phyloP scores from a whole-genome alignment of 2,113 vertebrate genomes.

The Saguinus midas region DNA sequence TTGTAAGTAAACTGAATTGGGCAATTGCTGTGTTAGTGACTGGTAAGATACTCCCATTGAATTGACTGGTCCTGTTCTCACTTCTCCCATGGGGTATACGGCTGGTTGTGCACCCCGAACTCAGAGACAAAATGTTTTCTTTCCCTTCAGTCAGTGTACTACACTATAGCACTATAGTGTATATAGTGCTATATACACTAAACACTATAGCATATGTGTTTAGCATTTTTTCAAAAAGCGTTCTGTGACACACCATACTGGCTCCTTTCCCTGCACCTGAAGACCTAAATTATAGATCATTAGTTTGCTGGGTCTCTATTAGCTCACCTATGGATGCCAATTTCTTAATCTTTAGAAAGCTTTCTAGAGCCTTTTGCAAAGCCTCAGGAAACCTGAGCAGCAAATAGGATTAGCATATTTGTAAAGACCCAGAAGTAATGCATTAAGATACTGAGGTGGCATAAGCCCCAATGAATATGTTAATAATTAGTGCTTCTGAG shows the following conservation, averaged over 20 bases:
- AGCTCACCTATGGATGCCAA: not conserved
- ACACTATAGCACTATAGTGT: not conserved
- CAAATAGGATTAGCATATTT: not conserved
- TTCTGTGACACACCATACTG: not conserved
- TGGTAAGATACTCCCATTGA: not conserved
- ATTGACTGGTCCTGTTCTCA: not conserved
- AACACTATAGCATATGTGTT: not conserved
- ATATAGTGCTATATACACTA: too few species aligned
- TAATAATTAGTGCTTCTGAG: not conserved
- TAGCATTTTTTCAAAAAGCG: not conserved
- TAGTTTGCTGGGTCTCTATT: not conserved
- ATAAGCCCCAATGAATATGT: not conserved
- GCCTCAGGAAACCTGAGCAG: not conserved
- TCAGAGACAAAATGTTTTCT: not conserved
- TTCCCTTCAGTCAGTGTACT: slow-evolving; percentile 36
- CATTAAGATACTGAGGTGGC: not conserved
- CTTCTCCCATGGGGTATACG: not conserved
- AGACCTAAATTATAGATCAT: not conserved
- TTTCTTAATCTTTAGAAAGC: not conserved
- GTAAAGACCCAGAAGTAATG: not conserved
- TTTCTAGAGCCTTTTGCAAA: not conserved
- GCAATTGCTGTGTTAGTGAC: not conserved
- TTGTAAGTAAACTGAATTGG: not conserved
- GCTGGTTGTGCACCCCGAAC: not conserved
- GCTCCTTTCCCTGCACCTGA: not conserved